Evolutionary conservation across 2,113 vertebrate genomes (phyloP).

Genomic region (Mastomys natalensis): DNA sequence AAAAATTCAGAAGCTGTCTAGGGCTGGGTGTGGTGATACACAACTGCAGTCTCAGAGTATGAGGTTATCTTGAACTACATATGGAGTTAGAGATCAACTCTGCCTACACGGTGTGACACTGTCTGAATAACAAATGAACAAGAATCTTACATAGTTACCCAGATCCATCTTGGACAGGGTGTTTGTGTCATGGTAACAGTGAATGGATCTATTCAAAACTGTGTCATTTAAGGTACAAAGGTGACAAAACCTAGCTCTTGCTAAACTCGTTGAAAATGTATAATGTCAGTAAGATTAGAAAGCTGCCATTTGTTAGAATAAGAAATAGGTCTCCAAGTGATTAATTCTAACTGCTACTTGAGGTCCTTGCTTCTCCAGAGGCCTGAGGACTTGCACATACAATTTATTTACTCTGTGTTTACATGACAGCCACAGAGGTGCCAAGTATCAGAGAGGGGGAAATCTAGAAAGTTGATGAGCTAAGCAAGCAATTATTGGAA

Average conservation of each 20-base stretch:
- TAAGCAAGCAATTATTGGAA: constrained; percentile 47
- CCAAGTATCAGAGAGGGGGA: constrained; percentile 41
- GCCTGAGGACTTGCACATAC: background rate
- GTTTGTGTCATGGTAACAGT: background rate
- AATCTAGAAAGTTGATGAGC: constrained; percentile 52
- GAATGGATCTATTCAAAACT: background rate
- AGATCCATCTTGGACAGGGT: background rate
- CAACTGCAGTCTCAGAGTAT: background rate
- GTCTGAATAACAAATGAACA: background rate
- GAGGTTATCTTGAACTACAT: background rate
- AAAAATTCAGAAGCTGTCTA: background rate
- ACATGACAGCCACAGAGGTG: constrained; percentile 8
- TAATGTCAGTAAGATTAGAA: constrained; percentile 5
- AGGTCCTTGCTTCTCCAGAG: constrained; percentile 21
- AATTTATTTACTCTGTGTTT: constrained; percentile 58
- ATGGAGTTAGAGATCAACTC: background rate
- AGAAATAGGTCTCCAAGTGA: background rate
- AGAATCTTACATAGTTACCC: background rate
- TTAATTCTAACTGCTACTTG: constrained; percentile 28
- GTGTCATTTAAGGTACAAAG: background rate
- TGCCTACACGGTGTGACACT: background rate
- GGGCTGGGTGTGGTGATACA: background rate
- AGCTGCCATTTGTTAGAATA: constrained; percentile 22
- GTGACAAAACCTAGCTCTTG: background rate
- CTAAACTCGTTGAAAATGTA: background rate